Evolutionary conservation across 2,888 invertebrate species (phyloP).

Genomic region (Caenorhabditis sulstoni): DNA sequence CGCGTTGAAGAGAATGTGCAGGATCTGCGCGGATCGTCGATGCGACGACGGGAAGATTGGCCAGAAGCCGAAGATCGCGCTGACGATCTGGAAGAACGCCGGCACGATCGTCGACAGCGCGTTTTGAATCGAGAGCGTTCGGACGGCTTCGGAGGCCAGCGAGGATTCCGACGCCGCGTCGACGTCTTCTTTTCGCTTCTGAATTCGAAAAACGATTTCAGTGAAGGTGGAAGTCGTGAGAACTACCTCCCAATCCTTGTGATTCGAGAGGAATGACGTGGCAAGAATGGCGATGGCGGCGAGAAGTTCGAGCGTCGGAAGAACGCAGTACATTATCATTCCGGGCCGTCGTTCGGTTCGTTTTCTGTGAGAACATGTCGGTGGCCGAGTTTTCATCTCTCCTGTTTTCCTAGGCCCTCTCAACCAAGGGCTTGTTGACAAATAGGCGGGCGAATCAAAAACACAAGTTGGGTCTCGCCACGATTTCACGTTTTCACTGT

Average conservation of each 20-base stretch:
- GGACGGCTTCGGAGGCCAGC: slow-evolving; percentile 35
- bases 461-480: no score
- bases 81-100: slow-evolving; percentile 57
- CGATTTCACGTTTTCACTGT: no score
- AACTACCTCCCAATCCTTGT: slow-evolving; percentile 36
- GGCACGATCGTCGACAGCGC: slow-evolving; percentile 56
- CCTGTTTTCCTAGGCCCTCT: not conserved
- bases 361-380: slow-evolving; percentile 27
- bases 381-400: not conserved
- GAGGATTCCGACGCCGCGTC: slow-evolving; percentile 8
- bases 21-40: slow-evolving; percentile 43
- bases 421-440: no score
- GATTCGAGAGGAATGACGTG: slow-evolving; percentile 32
- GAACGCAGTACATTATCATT: slow-evolving; percentile 36
- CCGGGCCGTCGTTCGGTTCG: slow-evolving; percentile 14
- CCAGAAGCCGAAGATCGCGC: slow-evolving; percentile 62
- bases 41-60: slow-evolving; percentile 28
- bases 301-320: slow-evolving; percentile 39
- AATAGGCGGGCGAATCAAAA: no score
- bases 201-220: not conserved
- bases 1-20: slow-evolving; percentile 56
- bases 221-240: not conserved
- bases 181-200: not conserved
- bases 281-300: slow-evolving; percentile 42
- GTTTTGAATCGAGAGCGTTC: slow-evolving; percentile 31